Base-by-base conservation (phyloP, 1,140 invertebrate genomes). In the Nephila pilipes region DNA sequence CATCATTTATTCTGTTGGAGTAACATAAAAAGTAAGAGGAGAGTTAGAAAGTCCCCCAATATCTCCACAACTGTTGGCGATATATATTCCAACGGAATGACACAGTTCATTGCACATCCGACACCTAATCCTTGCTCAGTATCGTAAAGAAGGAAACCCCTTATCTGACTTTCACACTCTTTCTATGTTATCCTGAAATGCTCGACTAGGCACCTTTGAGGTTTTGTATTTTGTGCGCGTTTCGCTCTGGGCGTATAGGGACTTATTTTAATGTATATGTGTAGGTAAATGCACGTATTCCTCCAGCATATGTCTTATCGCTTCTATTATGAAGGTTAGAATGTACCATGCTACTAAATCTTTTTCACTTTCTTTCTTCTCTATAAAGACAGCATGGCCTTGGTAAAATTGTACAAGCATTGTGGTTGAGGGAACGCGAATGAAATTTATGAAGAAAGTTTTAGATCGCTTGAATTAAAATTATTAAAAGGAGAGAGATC, bases 101-200 rank as follows among this genome's bases (percentile, higher is more conserved):
- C 87, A 80, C 60, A 83, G 89, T 91, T 91, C 89, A 63, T 58
- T 22, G 4, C 75, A 25, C 79, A 91, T 58, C 58, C 85, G 55
- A 87, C 85, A 60, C 57, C 85, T 91, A 91, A 91, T 91, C 89
- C 89, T 22, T 18, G 22, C n/a, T 20, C 88, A 90, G 63, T 91
- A 65, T 83, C 89, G 38, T 91, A 91, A 91, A 91, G 89, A 91
- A 91, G 75, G 55, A 60, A 90, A 90, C 65, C 46, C 38, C 65
- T 91, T 91, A 91, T 91, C 89, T 60, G 75, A 25, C 79, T 63
- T 60, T 38, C 55, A 46, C 89, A 91, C 89, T 60, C 89, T 83
- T 20, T 25, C 54, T 10, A 10, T 46, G 46, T 54, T 55, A 55
- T 12, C 25, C 81, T 16, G 81, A 32, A 18, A 25, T 5, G 32